Evolutionary conservation across 2,797 vertebrate genomes (phyloP).

Genomic region (Diplodus puntazzo): DNA sequence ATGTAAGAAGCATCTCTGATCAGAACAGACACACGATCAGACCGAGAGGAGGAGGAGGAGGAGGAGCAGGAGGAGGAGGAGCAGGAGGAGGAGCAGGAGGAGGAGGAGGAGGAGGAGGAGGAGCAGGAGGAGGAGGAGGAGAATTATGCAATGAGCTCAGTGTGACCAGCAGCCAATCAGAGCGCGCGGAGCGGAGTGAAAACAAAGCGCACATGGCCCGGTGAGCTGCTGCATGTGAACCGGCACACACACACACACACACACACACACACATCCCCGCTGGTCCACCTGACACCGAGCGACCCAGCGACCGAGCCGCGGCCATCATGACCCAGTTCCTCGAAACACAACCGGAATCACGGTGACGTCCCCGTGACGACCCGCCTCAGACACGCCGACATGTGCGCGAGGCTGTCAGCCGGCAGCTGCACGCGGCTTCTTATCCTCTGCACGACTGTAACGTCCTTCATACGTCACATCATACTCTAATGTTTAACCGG

Average conservation of each 20-base stretch:
- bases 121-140: not conserved
- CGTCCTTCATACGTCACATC: no score
- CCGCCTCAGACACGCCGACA: not conserved
- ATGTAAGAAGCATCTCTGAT: no score
- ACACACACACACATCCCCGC: not conserved
- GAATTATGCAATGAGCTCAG: conserved; percentile 58
- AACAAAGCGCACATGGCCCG: conserved; percentile 73
- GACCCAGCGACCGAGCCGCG: conserved; percentile 16
- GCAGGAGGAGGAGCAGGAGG: not conserved
- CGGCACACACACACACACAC: not conserved
- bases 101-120: not conserved
- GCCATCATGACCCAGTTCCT: conserved; percentile 49
- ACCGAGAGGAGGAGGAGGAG: no score
- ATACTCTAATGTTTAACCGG: no score
- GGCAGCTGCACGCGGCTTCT: no score
- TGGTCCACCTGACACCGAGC: conserved; percentile 32
- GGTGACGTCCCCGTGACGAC: conserved; percentile 47
- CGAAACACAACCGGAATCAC: conserved; percentile 39
- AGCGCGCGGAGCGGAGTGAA: conserved; percentile 40
- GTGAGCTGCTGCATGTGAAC: conserved; percentile 62
- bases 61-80: not conserved
- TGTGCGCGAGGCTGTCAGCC: not conserved
- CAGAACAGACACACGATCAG: not conserved
- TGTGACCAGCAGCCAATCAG: conserved; percentile 47
- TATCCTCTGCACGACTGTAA: no score